Percentiles rank a stretch among this genome's conserved stretches.
These are phyloP conservation scores for Taurulus bubalis DNA, from an alignment of 2,113 vertebrate species.

Conservation along the genomic window DNA sequence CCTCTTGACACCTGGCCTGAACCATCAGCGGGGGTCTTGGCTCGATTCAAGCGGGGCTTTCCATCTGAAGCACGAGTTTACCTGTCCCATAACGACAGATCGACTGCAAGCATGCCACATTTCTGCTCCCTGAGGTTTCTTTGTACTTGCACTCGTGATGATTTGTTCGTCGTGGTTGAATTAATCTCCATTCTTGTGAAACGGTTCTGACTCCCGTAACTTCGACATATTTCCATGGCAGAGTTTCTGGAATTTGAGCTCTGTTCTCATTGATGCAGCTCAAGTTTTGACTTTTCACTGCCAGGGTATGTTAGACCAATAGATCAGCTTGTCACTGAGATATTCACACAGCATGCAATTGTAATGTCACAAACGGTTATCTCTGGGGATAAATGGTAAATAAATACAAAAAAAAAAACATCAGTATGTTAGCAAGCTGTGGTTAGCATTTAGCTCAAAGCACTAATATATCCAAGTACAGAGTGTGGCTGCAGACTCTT, in stretches of 20 bases:
- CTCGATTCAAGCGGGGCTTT: conserved; percentile 1
- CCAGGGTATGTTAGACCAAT: conserved; percentile 50
- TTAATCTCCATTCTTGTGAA: too few relatives aligned
- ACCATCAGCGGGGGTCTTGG: conserved; percentile 47
- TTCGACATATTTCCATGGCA: too few relatives aligned
- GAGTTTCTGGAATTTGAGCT: conserved; percentile 35
- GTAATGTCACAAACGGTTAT: conserved; percentile 56
- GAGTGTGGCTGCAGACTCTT: not conserved
- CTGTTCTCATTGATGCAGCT: conserved; percentile 21
- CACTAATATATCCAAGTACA: not conserved
- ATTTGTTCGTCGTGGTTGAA: too few relatives aligned
- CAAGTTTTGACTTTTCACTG: conserved; percentile 41
- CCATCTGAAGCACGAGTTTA: conserved; percentile 62
- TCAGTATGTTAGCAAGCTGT: not conserved
- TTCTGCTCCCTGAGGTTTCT: conserved; percentile 38
- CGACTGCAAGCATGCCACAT: conserved; percentile 15
- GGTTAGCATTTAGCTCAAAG: not conserved
- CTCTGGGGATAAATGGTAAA: conserved; percentile 51
- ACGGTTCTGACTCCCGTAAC: too few relatives aligned
- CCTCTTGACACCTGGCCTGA: conserved; percentile 64
- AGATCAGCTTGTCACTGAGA: conserved; percentile 62
- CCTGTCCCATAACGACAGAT: conserved; percentile 58
- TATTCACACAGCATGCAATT: conserved; percentile 54
- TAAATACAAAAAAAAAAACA: conserved; percentile 26
- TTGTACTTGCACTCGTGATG: conserved; percentile 49